A percentile compares a stretch with the other conserved stretches of the same genome.
Conservation (phyloP, 1,140 invertebrate species). For the Bombyx mandarina region DNA sequence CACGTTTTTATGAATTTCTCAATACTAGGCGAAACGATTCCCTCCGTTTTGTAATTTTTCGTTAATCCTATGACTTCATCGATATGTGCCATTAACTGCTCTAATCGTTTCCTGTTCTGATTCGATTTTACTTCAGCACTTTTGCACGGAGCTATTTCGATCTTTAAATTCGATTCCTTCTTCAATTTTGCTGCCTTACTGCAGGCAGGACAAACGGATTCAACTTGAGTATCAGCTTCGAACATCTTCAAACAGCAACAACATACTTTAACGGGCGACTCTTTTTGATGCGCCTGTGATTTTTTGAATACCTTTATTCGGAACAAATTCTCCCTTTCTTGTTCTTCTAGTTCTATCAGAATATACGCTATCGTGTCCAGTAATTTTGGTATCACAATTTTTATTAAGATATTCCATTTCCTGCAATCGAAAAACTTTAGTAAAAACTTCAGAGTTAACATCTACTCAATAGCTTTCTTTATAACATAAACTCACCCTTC, state of each 20-base stretch:
- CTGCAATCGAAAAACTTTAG: slow-evolving; percentile 19
- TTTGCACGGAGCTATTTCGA: slow-evolving; percentile 1
- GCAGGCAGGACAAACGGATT: slow-evolving; percentile 1
- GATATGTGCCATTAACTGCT: slow-evolving; percentile 14
- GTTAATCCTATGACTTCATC: slow-evolving; percentile 18
- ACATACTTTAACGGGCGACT: slow-evolving; percentile 5
- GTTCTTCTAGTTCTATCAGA: slow-evolving; percentile 21
- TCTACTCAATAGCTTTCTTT: slow-evolving; percentile 1
- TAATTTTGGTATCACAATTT: slow-evolving; percentile 29
- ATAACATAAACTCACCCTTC: slow-evolving; percentile 24
- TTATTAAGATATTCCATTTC: slow-evolving; percentile 35
- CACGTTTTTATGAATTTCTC: slow-evolving; percentile 16
- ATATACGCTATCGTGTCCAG: slow-evolving; percentile 19
- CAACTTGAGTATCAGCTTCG: neutral
- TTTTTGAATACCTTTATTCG: slow-evolving; percentile 27
- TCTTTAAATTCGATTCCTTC: slow-evolving; percentile 2
- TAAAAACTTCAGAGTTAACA: neutral
- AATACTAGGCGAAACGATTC: slow-evolving; percentile 8
- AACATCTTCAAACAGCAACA: slow-evolving; percentile 5
- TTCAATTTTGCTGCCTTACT: neutral
- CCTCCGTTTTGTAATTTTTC: slow-evolving; percentile 10
- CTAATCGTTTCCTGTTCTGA: slow-evolving; percentile 8
- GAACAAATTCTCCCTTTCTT: slow-evolving; percentile 27
- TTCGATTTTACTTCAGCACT: slow-evolving; percentile 2
- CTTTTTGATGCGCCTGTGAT: slow-evolving; percentile 16